Conservation (phyloP, 2,797 vertebrate genomes). For the Hafferia zeledoni region DNA sequence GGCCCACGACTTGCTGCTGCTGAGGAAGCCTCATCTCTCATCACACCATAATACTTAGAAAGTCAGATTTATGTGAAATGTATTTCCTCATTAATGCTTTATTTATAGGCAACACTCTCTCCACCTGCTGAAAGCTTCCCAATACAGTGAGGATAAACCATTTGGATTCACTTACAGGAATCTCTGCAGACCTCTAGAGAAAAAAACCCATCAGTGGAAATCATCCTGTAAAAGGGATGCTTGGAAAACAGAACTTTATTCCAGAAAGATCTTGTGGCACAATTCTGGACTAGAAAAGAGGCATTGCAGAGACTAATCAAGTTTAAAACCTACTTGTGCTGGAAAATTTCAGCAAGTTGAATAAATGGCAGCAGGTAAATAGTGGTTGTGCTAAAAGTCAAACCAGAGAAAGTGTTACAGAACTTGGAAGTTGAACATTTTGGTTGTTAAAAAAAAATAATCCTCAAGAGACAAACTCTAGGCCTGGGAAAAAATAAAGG, state of each 20-base stretch:
- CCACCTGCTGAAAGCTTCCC: background rate
- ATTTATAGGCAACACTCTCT: background rate
- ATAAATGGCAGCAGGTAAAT: background rate
- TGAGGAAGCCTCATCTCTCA: background rate
- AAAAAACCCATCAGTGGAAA: background rate
- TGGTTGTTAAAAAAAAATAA: background rate
- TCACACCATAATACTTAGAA: background rate
- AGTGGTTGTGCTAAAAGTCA: background rate
- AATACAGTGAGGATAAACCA: background rate
- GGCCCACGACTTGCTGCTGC: background rate
- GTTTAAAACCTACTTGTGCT: background rate
- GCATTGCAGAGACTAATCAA: background rate
- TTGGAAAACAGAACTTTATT: background rate
- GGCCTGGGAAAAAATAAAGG: slow-evolving; percentile 53
- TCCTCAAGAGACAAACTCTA: slow-evolving; percentile 19
- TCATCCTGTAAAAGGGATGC: background rate
- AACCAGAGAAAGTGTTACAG: slow-evolving; percentile 29
- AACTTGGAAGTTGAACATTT: background rate
- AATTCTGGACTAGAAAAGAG: background rate
- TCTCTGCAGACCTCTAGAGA: background rate
- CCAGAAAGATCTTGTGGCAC: background rate
- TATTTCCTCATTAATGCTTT: background rate
- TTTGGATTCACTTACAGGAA: background rate
- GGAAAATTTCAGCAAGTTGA: background rate
- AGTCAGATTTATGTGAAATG: background rate